These are phyloP conservation scores for Dugesia japonica DNA, from an alignment of 2,888 invertebrate genomes.

Conservation along the genomic window DNA sequence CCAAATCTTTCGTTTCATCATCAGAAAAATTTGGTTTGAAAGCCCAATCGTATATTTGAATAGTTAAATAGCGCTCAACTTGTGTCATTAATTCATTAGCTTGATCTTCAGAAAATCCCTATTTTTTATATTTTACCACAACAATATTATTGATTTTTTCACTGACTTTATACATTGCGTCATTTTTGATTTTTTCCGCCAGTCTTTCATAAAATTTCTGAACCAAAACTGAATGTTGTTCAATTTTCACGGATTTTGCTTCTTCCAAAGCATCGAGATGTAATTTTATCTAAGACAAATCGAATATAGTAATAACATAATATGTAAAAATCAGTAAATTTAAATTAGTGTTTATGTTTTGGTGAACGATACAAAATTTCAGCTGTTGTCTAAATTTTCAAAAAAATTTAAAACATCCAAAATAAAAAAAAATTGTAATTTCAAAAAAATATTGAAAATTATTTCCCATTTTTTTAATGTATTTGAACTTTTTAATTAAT, in stretches of 20 bases:
- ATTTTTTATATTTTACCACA: neutral
- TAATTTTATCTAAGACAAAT: neutral
- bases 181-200: neutral
- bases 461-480: too few relatives aligned
- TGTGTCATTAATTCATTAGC: constrained; percentile 72
- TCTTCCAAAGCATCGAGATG: neutral
- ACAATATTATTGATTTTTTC: constrained; percentile 52
- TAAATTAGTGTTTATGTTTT: too few relatives aligned
- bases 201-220: constrained; percentile 63
- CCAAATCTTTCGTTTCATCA: constrained; percentile 72
- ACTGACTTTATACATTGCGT: constrained; percentile 40
- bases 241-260: constrained; percentile 34
- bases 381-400: too few relatives aligned
- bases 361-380: too few relatives aligned
- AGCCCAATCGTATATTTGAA: constrained; percentile 65
- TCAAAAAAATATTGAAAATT: too few relatives aligned
- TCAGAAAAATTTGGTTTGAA: constrained; percentile 80
- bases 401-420: too few relatives aligned
- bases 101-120: constrained; percentile 57
- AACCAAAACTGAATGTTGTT: constrained; percentile 65
- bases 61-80: constrained; percentile 73
- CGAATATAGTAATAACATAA: too few relatives aligned
- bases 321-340: too few relatives aligned
- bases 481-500: too few relatives aligned
- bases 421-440: too few relatives aligned